Percentiles rank a stretch among this genome's conserved stretches.
Conservation (phyloP, 1,140 invertebrate genomes). For the Euwallacea similis region DNA sequence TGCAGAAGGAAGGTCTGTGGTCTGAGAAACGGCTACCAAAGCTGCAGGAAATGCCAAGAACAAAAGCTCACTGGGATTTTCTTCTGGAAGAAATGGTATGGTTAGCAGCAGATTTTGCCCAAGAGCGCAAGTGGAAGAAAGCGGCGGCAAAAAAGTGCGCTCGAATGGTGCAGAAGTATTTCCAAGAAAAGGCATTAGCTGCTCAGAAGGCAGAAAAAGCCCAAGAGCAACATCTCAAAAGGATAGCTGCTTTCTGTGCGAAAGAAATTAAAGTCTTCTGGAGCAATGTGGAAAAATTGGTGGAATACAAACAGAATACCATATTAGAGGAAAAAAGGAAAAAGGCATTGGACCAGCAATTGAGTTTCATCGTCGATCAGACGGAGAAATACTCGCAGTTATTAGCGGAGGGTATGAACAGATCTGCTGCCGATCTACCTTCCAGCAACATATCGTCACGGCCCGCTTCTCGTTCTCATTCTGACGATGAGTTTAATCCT, state of each 20-base stretch:
- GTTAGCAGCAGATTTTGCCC: constrained; percentile 95
- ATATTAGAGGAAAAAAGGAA: constrained; percentile 93
- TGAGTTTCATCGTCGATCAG: constrained; percentile 98
- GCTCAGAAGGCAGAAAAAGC: constrained; percentile 90
- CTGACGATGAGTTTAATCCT: constrained; percentile 80
- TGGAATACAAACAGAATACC: constrained; percentile 92
- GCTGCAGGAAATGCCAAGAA: constrained; percentile 83
- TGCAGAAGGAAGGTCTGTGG: constrained; percentile 91
- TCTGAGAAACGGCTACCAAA: constrained; percentile 89
- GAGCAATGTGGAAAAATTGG: constrained; percentile 95
- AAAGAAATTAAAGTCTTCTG: constrained; percentile 96
- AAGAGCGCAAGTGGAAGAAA: constrained; percentile 98
- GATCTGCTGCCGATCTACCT: constrained; percentile 54
- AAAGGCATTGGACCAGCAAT: constrained; percentile 93
- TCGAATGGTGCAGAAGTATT: constrained; percentile 92
- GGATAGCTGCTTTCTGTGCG: constrained; percentile 86
- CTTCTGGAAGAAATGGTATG: constrained; percentile 98
- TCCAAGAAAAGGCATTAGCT: constrained; percentile 89
- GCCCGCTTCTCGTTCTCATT: constrained; percentile 54
- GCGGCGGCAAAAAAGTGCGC: constrained; percentile 90
- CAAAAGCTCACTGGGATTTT: constrained; percentile 99
- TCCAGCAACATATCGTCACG: constrained; percentile 52
- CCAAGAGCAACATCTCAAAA: constrained; percentile 81
- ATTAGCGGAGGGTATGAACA: constrained; percentile 80
- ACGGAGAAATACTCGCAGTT: constrained; percentile 97